phyloP scores from a whole-genome alignment of 1,140 invertebrate species.

The Drosophila ambigua region DNA sequence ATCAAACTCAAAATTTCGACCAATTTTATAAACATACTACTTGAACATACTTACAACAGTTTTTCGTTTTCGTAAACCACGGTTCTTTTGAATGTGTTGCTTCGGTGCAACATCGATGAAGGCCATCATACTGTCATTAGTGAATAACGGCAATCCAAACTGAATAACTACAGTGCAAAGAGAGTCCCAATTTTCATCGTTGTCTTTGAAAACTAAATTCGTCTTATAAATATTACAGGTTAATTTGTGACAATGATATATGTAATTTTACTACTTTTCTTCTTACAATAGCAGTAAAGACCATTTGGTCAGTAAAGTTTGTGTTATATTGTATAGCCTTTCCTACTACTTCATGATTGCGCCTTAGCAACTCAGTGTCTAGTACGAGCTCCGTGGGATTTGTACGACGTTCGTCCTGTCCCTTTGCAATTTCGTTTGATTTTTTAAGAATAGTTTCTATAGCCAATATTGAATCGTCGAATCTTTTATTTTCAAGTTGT shows the following conservation, averaged over 20 bases:
- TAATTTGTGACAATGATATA: not conserved
- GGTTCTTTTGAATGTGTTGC: constrained; percentile 44
- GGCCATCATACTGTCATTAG: constrained; percentile 61
- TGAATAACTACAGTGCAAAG: constrained; percentile 50
- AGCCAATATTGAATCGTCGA: constrained; percentile 50
- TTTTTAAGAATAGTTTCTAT: constrained; percentile 44
- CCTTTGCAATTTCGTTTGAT: constrained; percentile 52
- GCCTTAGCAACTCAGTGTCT: constrained; percentile 59
- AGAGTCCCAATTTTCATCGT: constrained; percentile 52
- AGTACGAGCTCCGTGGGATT: constrained; percentile 58
- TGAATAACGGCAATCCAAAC: constrained; percentile 32
- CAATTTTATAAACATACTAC: too few species aligned
- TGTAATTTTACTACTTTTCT: too few species aligned
- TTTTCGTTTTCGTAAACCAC: constrained; percentile 33
- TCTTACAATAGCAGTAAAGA: constrained; percentile 58
- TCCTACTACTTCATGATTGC: constrained; percentile 57
- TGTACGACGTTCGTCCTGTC: constrained; percentile 43
- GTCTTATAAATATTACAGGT: constrained; percentile 23
- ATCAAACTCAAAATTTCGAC: too few species aligned
- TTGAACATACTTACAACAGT: constrained; percentile 23
- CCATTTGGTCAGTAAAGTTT: constrained; percentile 56
- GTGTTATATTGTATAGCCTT: constrained; percentile 60
- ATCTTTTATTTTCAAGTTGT: constrained; percentile 47
- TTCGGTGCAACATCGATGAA: constrained; percentile 67
- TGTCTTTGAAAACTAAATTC: constrained; percentile 50